These are phyloP conservation scores for Scrobipalpa costella DNA, from an alignment of 2,888 invertebrate species.

Conservation along the genomic window DNA sequence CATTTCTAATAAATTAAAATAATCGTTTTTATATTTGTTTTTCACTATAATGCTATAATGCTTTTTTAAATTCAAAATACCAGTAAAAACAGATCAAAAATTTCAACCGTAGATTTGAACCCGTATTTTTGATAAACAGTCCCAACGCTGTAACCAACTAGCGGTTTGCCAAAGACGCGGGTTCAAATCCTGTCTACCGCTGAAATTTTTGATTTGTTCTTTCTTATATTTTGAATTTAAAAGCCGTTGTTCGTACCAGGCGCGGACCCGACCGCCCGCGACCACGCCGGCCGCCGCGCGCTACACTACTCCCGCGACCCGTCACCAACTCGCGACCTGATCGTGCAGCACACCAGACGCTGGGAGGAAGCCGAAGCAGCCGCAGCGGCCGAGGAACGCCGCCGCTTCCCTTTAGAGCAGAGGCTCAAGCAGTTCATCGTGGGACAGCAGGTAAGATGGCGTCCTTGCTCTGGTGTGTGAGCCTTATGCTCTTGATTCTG, in stretches of 20 bases:
- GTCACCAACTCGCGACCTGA: slow-evolving; percentile 82
- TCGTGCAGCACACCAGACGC: slow-evolving; percentile 75
- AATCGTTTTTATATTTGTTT: too few relatives aligned
- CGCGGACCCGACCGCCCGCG: slow-evolving; percentile 87
- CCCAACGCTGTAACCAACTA: too few relatives aligned
- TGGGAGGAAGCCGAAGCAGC: slow-evolving; percentile 79
- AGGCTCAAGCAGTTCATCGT: slow-evolving; percentile 84
- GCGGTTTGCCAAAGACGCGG: too few relatives aligned
- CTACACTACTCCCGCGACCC: slow-evolving; percentile 86
- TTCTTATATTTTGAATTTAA: neutral
- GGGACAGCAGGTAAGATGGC: neutral
- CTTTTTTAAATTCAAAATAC: too few relatives aligned
- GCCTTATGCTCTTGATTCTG: too few relatives aligned
- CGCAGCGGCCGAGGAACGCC: slow-evolving; percentile 88
- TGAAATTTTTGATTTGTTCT: neutral
- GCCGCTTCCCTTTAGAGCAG: slow-evolving; percentile 91
- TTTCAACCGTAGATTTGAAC: too few relatives aligned
- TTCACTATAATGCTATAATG: too few relatives aligned
- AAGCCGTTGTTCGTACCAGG: slow-evolving; percentile 68
- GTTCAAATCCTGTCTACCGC: too few relatives aligned
- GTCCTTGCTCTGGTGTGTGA: neutral
- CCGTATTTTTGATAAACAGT: too few relatives aligned
- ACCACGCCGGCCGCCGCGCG: slow-evolving; percentile 89
- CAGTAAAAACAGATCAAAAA: too few relatives aligned
- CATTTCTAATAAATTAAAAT: too few relatives aligned